phyloP scores from a whole-genome alignment of 2,888 invertebrate genomes.

The Aspidapion aeneum region DNA sequence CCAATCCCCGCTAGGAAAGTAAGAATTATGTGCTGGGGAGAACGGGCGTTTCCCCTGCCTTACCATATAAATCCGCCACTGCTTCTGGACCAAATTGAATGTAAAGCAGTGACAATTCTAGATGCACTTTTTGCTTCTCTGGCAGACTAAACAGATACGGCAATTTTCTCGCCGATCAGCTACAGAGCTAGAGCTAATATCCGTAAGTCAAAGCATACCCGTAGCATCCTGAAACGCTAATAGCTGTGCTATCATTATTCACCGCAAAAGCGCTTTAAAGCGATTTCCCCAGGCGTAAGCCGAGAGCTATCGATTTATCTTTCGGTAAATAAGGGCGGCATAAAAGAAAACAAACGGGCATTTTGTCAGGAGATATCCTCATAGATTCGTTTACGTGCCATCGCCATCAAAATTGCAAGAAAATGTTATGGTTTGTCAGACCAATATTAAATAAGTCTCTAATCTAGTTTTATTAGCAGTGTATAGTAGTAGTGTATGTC shows the following conservation, averaged over 20 bases:
- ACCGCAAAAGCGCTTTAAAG: not conserved
- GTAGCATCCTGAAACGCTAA: not conserved
- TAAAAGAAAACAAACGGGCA: not conserved
- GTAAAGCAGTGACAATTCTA: too few relatives aligned
- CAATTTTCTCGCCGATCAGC: not conserved
- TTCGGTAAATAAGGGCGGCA: not conserved
- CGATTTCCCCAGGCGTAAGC: not conserved
- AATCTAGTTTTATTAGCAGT: too few relatives aligned
- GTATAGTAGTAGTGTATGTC: too few relatives aligned
- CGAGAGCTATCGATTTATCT: not conserved
- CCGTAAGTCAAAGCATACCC: not conserved
- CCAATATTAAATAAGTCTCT: too few relatives aligned
- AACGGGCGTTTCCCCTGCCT: too few relatives aligned
- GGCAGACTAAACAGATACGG: too few relatives aligned
- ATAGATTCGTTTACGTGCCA: not conserved
- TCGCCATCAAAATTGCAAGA: not conserved
- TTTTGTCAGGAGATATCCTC: not conserved
- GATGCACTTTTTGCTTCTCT: too few relatives aligned
- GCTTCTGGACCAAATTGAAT: too few relatives aligned
- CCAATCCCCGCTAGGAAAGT: too few relatives aligned
- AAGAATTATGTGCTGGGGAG: too few relatives aligned
- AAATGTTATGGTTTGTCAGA: too few relatives aligned
- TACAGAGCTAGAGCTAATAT: not conserved
- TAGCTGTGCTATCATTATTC: not conserved
- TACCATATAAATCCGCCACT: too few relatives aligned